These are phyloP conservation scores for Brachyhypopomus gauderio DNA, from an alignment of 2,113 vertebrate genomes.

Conservation along the genomic window DNA sequence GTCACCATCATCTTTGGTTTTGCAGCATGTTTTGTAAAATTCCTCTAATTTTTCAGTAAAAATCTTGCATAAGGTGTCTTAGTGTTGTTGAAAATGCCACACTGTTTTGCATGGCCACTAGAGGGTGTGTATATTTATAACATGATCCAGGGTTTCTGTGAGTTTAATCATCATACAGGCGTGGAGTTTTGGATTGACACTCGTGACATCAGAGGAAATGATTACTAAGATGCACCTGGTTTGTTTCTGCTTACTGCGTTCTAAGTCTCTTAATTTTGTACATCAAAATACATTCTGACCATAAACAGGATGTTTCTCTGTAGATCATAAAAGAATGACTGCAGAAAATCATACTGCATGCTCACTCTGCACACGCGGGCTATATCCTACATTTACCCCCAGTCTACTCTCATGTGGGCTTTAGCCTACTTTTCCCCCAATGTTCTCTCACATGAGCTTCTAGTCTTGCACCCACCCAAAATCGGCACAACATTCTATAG, in stretches of 20 bases:
- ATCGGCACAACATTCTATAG: no score
- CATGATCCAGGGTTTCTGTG: neutral
- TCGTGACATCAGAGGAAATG: no score
- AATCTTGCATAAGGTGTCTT: neutral
- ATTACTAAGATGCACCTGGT: no score
- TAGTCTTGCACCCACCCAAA: neutral
- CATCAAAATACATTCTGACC: neutral
- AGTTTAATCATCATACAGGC: neutral
- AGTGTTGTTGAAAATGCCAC: neutral
- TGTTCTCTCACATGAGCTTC: neutral
- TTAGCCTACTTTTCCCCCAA: neutral
- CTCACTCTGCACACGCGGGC: neutral
- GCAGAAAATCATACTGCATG: neutral
- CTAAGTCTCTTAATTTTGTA: no score
- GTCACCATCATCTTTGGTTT: neutral
- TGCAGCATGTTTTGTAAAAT: neutral
- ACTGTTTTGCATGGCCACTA: constrained; percentile 5
- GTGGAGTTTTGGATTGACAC: neutral
- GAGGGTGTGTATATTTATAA: neutral
- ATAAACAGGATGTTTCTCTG: neutral
- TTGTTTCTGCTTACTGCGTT: no score
- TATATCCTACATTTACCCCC: neutral
- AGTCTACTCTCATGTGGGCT: neutral
- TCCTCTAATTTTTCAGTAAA: neutral
- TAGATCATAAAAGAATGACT: neutral